phyloP scores from a whole-genome alignment of 1,140 invertebrate species.

The Watersipora subatra region DNA sequence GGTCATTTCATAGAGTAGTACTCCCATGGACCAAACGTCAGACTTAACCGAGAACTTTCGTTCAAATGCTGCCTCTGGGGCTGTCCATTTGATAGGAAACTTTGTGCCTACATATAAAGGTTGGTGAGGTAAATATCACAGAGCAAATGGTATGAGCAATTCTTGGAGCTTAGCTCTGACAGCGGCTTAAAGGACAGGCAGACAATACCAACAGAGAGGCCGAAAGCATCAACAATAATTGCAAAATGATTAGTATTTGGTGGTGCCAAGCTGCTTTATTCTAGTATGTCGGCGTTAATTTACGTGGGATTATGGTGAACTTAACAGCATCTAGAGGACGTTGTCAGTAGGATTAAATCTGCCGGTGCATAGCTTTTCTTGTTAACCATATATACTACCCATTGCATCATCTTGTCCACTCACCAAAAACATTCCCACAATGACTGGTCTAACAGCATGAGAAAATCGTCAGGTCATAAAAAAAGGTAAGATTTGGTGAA shows the following conservation, averaged over 20 bases:
- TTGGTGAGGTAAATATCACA: conserved; percentile 6
- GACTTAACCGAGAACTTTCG: conserved; percentile 99
- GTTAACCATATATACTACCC: too few species aligned
- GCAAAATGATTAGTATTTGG: too few species aligned
- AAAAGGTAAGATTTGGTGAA: too few species aligned
- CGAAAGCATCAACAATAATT: too few species aligned
- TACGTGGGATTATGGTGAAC: not conserved
- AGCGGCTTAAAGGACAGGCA: too few species aligned
- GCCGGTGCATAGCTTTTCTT: not conserved
- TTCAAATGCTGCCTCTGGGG: conserved; percentile 88
- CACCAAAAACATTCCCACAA: too few species aligned
- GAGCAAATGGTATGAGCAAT: too few species aligned
- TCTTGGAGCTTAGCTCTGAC: too few species aligned
- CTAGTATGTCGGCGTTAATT: not conserved
- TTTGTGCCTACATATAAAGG: conserved; percentile 53
- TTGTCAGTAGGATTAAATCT: not conserved
- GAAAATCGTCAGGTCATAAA: too few species aligned
- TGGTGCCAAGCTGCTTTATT: not conserved
- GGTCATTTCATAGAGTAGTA: conserved; percentile 88
- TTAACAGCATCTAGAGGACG: not conserved
- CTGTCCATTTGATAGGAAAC: conserved; percentile 89
- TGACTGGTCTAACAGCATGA: too few species aligned
- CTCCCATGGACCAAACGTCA: conserved; percentile 98
- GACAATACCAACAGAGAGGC: too few species aligned
- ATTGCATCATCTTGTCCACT: not conserved